Conservation (phyloP, 2,113 vertebrate species). For the Tamias sibiricus region DNA sequence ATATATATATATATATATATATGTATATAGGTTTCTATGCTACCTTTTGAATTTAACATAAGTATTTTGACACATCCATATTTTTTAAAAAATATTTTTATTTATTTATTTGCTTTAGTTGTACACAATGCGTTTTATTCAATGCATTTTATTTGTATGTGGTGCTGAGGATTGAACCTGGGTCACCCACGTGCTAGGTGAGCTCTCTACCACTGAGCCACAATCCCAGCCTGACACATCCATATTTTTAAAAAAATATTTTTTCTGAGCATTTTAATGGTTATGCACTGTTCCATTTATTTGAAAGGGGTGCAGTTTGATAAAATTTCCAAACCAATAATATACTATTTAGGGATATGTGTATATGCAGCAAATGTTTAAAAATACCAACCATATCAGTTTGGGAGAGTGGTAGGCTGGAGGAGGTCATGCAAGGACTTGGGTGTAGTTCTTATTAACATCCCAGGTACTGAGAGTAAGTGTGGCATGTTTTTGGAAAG, state of each 20-base stretch:
- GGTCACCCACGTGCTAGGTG: too few relatives aligned
- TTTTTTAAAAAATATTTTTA: not conserved
- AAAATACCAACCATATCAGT: not conserved
- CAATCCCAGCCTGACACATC: too few relatives aligned
- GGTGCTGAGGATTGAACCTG: too few relatives aligned
- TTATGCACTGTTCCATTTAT: not conserved
- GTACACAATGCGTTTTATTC: too few relatives aligned
- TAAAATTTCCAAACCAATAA: not conserved
- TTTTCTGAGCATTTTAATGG: not conserved
- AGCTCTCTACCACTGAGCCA: too few relatives aligned
- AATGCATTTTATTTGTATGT: too few relatives aligned
- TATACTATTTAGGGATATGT: not conserved
- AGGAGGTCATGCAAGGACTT: not conserved
- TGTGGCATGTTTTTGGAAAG: rapidly evolving
- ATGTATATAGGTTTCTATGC: not conserved
- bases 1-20: not conserved
- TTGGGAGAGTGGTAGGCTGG: not conserved
- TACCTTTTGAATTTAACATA: not conserved
- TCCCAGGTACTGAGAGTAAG: not conserved
- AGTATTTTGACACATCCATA: not conserved
- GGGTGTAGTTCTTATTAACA: too few relatives aligned
- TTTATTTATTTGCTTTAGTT: too few relatives aligned
- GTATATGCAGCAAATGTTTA: not conserved
- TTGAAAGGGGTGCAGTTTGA: not conserved
- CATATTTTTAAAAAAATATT: not conserved